These are phyloP conservation scores for Gadus chalcogrammus DNA, from an alignment of 2,113 vertebrate genomes.

Conservation along the genomic window DNA sequence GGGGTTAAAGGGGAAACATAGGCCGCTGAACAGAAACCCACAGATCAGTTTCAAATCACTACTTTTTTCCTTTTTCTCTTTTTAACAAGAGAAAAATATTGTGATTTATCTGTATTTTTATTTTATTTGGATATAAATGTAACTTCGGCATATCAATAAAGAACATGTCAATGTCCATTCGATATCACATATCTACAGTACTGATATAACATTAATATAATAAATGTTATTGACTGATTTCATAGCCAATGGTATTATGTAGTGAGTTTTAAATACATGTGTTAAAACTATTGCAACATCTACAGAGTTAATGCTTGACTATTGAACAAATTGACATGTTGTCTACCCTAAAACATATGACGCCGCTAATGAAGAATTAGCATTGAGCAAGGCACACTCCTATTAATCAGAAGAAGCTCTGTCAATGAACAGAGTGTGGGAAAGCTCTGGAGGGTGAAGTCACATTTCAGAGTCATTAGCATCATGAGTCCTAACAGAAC, in stretches of 20 bases:
- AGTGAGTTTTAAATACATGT: no score
- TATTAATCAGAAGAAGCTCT: slow-evolving; percentile 16
- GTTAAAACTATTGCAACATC: background rate
- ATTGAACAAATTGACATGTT: background rate
- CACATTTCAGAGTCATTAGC: slow-evolving; percentile 20
- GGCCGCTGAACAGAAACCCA: background rate
- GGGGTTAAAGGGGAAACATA: background rate
- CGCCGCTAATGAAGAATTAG: slow-evolving; percentile 4
- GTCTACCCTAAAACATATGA: background rate
- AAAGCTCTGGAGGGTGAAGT: slow-evolving; percentile 30
- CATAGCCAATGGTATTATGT: no score
- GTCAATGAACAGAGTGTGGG: slow-evolving; percentile 34
- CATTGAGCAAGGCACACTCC: slow-evolving; percentile 29
- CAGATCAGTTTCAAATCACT: background rate
- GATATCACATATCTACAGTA: no score
- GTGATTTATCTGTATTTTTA: no score
- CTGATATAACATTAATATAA: background rate
- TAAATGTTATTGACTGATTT: no score
- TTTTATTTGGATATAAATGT: no score
- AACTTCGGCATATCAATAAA: no score
- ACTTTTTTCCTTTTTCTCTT: background rate
- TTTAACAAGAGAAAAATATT: background rate
- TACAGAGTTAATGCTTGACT: background rate
- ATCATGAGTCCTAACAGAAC: slow-evolving; percentile 13
- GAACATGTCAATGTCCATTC: no score